These are phyloP conservation scores for Nematostella vectensis DNA, from an alignment of 92 coral and sea anemone genomes.

Conservation along the genomic window DNA sequence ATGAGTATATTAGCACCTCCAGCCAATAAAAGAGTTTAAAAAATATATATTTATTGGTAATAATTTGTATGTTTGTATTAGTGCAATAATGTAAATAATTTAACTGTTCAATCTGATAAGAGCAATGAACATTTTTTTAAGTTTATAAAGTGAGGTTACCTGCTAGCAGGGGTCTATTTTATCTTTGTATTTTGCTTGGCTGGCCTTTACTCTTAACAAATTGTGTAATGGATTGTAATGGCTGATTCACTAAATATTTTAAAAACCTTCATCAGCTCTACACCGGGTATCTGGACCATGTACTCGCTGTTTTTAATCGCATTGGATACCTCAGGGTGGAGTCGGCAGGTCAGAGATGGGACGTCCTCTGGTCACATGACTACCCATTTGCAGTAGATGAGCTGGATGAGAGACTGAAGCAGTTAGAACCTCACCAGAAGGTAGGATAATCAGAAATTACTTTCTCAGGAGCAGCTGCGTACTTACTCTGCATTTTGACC, in stretches of 20 bases:
- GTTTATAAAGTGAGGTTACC: too few relatives aligned
- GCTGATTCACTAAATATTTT: too few relatives aligned
- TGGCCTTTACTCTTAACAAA: too few relatives aligned
- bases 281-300: constrained; percentile 80
- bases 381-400: constrained; percentile 67
- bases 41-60: too few relatives aligned
- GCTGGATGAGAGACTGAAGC: constrained; percentile 26
- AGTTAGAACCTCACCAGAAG: constrained; percentile 77
- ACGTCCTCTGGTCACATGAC: constrained; percentile 88
- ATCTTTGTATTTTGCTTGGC: too few relatives aligned
- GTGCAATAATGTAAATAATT: too few relatives aligned
- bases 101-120: too few relatives aligned
- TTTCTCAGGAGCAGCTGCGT: background rate
- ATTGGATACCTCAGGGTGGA: constrained; percentile 66
- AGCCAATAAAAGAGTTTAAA: background rate
- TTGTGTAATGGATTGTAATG: too few relatives aligned
- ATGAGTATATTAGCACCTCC: background rate
- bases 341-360: constrained; percentile 51
- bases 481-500: background rate
- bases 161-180: too few relatives aligned
- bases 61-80: too few relatives aligned
- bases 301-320: constrained; percentile 68
- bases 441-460: constrained; percentile 10
- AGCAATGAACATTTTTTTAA: too few relatives aligned
- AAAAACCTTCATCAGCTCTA: constrained; percentile 40